Evolutionary conservation across 2,113 vertebrate species (phyloP).

Genomic region (Xyrauchen texanus): DNA sequence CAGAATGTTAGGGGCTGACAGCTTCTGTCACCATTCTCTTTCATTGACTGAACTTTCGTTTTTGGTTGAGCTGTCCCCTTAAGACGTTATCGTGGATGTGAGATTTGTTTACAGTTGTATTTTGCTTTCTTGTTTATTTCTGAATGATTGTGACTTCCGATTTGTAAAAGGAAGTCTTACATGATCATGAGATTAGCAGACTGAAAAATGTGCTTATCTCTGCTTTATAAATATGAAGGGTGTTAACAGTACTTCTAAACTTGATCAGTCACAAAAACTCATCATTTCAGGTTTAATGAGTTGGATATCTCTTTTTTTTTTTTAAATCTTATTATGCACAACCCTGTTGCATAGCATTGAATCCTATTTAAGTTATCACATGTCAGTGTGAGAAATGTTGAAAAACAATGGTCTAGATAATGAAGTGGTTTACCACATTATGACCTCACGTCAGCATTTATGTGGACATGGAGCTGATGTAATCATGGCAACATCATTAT

Average conservation of each 20-base stretch:
- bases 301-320: neutral
- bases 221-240: neutral
- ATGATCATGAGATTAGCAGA: too few species aligned
- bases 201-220: too few species aligned
- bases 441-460: neutral
- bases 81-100: too few species aligned
- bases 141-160: neutral
- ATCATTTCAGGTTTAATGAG: neutral
- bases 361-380: neutral
- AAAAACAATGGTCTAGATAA: too few species aligned
- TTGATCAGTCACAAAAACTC: too few species aligned
- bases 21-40: too few species aligned
- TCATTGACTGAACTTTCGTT: too few species aligned
- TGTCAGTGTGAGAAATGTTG: constrained; percentile 10
- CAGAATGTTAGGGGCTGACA: too few species aligned
- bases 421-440: neutral
- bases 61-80: too few species aligned
- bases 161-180: neutral
- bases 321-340: neutral
- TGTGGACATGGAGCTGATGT: neutral
- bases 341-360: neutral
- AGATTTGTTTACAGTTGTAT: constrained; percentile 24
- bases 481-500: neutral
- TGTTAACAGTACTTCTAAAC: too few species aligned
- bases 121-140: neutral